Conservation (phyloP, 2,888 invertebrate species). For the Ennomos fuscantarius region DNA sequence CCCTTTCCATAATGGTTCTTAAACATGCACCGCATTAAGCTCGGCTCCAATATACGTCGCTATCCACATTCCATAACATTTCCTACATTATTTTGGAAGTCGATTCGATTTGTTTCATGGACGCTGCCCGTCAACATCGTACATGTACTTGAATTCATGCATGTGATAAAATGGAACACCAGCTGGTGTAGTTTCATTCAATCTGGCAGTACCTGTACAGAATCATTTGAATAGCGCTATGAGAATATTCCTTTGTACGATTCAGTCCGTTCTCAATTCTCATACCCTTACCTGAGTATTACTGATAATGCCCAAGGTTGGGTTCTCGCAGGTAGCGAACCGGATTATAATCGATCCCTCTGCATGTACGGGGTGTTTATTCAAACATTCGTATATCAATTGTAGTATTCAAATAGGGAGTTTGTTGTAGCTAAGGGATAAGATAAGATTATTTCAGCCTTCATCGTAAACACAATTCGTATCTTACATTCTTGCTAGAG, state of each 20-base stretch:
- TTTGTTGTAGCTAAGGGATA: constrained; percentile 24
- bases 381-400: constrained; percentile 31
- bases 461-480: constrained; percentile 6
- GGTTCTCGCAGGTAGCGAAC: constrained; percentile 70
- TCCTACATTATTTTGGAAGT: constrained; percentile 46
- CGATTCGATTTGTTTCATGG: neutral
- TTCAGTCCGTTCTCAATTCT: constrained; percentile 16
- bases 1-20: constrained; percentile 51
- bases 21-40: constrained; percentile 43
- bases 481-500: constrained; percentile 7
- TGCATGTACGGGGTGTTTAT: constrained; percentile 49
- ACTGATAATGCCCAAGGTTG: constrained; percentile 64
- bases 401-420: constrained; percentile 22
- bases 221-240: constrained; percentile 48
- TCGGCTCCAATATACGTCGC: constrained; percentile 47
- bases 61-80: constrained; percentile 51
- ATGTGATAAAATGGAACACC: constrained; percentile 16
- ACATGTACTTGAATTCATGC: constrained; percentile 4
- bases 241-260: constrained; percentile 51
- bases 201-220: constrained; percentile 47
- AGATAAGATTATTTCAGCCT: constrained; percentile 24
- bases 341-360: constrained; percentile 67
- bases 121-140: neutral
- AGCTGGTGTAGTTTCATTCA: constrained; percentile 56
- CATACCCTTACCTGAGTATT: constrained; percentile 65